phyloP scores from a whole-genome alignment of 2,113 vertebrate species.

The Arvicanthis niloticus region DNA sequence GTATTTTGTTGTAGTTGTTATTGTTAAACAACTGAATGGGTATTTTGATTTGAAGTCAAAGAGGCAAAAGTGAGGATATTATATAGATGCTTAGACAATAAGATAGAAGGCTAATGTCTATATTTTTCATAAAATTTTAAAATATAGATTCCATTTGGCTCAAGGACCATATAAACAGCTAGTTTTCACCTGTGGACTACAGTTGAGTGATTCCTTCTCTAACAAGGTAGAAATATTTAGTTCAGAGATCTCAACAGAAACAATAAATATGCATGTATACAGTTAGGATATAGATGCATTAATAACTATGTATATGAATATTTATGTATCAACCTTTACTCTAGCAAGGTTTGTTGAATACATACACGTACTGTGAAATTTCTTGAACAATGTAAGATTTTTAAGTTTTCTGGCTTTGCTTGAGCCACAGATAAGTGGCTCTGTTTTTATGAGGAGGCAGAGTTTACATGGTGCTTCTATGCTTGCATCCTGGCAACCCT shows the following conservation, averaged over 20 bases:
- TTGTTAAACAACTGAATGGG: not conserved
- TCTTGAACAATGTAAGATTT: not conserved
- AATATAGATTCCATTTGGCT: not conserved
- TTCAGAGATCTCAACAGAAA: not conserved
- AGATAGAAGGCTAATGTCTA: not conserved
- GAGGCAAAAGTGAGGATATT: not conserved
- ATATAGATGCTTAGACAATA: not conserved
- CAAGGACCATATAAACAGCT: not conserved
- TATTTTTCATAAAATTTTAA: not conserved
- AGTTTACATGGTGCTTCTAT: not conserved
- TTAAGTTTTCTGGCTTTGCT: not conserved
- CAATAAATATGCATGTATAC: too few species aligned
- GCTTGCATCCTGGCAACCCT: not conserved
- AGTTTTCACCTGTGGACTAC: not conserved
- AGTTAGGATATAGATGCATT: not conserved
- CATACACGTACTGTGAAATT: not conserved
- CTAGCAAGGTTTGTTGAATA: not conserved
- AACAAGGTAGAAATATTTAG: not conserved
- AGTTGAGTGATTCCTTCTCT: not conserved
- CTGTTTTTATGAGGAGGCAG: not conserved
- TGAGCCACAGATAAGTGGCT: not conserved
- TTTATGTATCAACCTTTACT: not conserved
- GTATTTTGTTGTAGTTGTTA: not conserved
- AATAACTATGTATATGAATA: not conserved
- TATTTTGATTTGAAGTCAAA: not conserved